Percentiles rank a stretch among this genome's conserved stretches.
These are phyloP conservation scores for Lophius americanus DNA, from an alignment of 2,797 vertebrate genomes.

Conservation along the genomic window DNA sequence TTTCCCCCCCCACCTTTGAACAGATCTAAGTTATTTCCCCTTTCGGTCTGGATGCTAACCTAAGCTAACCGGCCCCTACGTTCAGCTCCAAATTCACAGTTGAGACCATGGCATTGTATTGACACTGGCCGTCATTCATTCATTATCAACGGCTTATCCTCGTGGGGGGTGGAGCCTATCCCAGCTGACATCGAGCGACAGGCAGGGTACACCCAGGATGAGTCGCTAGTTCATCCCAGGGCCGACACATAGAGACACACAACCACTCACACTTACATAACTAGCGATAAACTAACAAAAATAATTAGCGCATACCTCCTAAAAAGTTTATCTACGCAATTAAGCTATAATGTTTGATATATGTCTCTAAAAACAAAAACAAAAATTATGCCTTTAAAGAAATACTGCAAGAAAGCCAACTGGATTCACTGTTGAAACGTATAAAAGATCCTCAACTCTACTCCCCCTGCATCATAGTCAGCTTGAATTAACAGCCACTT, in stretches of 20 bases:
- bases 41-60: background rate
- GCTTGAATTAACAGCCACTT: slow-evolving; percentile 71
- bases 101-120: too few relatives aligned
- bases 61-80: background rate
- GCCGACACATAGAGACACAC: too few relatives aligned
- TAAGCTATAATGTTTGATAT: slow-evolving; percentile 1
- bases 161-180: too few relatives aligned
- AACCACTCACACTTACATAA: too few relatives aligned
- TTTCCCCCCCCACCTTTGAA: background rate
- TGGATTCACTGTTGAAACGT: slow-evolving; percentile 29
- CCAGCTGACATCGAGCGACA: too few relatives aligned
- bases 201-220: too few relatives aligned
- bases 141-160: too few relatives aligned
- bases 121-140: too few relatives aligned
- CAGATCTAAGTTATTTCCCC: background rate
- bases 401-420: slow-evolving; percentile 3
- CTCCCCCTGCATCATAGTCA: slow-evolving; percentile 69
- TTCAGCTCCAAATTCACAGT: too few relatives aligned
- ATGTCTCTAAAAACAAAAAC: background rate
- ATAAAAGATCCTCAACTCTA: slow-evolving; percentile 30
- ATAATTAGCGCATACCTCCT: background rate
- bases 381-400: slow-evolving; percentile 13
- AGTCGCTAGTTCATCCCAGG: too few relatives aligned
- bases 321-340: background rate
- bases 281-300: too few relatives aligned